A percentile compares a stretch with the other conserved stretches of the same genome.
Evolutionary conservation across 35 echinoderm and acorn worm species (phyloP).

Genomic region (Diadema setosum): DNA sequence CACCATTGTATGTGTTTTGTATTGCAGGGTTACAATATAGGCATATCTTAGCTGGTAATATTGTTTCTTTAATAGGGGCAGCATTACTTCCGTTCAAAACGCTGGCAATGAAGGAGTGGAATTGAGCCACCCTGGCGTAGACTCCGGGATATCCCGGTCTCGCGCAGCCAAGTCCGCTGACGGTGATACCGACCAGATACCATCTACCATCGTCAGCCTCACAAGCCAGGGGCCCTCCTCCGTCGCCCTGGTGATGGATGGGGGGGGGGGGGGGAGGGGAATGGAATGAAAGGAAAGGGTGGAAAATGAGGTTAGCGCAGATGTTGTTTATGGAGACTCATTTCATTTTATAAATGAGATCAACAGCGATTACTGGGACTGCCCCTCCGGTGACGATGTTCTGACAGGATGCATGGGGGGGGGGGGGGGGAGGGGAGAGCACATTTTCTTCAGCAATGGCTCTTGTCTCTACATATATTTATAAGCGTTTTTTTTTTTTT

Average conservation of each 20-base stretch:
- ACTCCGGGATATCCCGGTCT: slow-evolving; percentile 21
- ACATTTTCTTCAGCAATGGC: too few species aligned
- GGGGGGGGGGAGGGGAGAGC: too few species aligned
- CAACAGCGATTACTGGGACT: not conserved
- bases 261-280: too few species aligned
- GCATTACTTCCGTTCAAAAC: too few species aligned
- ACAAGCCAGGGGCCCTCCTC: slow-evolving; percentile 61
- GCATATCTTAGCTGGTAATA: too few species aligned
- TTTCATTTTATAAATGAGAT: not conserved
- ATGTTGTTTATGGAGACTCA: too few species aligned
- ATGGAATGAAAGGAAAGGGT: not conserved
- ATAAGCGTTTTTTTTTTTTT: too few species aligned
- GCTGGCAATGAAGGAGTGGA: not conserved
- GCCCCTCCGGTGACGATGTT: not conserved
- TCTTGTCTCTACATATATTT: too few species aligned
- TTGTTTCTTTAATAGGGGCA: too few species aligned
- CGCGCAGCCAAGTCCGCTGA: slow-evolving; percentile 45
- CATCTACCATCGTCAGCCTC: slow-evolving; percentile 33
- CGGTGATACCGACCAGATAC: slow-evolving; percentile 47
- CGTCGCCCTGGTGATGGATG: slow-evolving; percentile 25
- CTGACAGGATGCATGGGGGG: not conserved
- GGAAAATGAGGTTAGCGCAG: not conserved
- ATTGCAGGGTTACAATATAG: too few species aligned
- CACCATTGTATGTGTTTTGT: too few species aligned
- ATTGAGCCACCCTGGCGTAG: slow-evolving; percentile 24